These are phyloP conservation scores for Marisa cornuarietis DNA, from an alignment of 1,140 invertebrate species.

Conservation along the genomic window DNA sequence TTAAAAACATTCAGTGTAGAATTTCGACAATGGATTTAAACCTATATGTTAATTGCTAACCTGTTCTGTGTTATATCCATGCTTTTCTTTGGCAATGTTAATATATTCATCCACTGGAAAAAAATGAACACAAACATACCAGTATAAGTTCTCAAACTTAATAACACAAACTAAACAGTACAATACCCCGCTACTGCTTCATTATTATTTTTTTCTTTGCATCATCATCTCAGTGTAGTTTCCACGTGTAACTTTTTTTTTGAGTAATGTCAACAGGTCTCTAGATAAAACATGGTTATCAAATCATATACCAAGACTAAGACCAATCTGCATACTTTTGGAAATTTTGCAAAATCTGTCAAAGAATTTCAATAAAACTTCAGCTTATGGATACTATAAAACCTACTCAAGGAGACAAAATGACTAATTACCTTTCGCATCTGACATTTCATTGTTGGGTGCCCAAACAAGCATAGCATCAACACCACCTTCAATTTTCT, in stretches of 20 bases:
- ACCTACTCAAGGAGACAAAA: background rate
- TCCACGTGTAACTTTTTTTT: constrained; percentile 77
- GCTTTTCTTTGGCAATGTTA: constrained; percentile 94
- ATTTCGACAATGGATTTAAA: too few relatives aligned
- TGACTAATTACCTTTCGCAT: constrained; percentile 51
- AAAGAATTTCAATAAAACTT: background rate
- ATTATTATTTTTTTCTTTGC: too few relatives aligned
- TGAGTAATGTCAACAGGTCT: constrained; percentile 61
- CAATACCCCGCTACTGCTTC: constrained; percentile 19
- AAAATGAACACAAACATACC: constrained; percentile 24
- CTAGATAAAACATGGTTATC: background rate
- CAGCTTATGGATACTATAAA: background rate
- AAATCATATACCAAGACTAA: background rate
- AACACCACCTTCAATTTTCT: constrained; percentile 73
- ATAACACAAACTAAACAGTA: constrained; percentile 11
- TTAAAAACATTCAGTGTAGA: too few relatives aligned
- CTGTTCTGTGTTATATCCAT: constrained; percentile 97
- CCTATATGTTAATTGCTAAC: constrained; percentile 37
- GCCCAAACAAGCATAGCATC: constrained; percentile 94
- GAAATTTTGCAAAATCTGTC: background rate
- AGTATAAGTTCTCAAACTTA: background rate
- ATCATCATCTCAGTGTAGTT: constrained; percentile 25
- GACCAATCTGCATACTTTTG: too few relatives aligned
- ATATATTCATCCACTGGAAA: constrained; percentile 93
- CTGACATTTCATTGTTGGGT: constrained; percentile 86